phyloP scores from a whole-genome alignment of 2,113 vertebrate genomes.

The Zonotrichia leucophrys region DNA sequence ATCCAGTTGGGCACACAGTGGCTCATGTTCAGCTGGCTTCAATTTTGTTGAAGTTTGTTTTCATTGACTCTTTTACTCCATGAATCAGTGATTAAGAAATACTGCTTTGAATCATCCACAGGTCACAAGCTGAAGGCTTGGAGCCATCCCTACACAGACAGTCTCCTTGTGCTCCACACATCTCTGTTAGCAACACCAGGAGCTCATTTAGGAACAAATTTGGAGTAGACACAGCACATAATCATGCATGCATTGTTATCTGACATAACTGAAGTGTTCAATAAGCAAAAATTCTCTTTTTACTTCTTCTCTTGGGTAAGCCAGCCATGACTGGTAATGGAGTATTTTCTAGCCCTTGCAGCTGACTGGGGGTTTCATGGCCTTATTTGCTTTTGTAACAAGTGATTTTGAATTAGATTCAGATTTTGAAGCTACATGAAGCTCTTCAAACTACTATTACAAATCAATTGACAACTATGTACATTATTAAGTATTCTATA shows the following conservation, averaged over 20 bases:
- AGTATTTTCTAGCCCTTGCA: neutral
- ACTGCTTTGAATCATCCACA: neutral
- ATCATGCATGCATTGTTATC: neutral
- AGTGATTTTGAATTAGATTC: neutral
- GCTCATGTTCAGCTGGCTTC: neutral
- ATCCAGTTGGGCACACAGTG: neutral
- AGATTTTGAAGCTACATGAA: neutral
- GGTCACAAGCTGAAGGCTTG: neutral
- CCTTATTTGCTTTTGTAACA: neutral
- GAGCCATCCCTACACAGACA: neutral
- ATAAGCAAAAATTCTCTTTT: neutral
- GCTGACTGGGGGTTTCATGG: neutral
- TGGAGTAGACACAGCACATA: neutral
- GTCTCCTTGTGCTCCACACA: neutral
- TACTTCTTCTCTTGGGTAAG: neutral
- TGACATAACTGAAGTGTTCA: neutral
- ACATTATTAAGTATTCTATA: neutral
- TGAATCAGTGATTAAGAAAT: neutral
- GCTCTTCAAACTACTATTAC: neutral
- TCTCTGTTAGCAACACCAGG: neutral
- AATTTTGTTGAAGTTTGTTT: neutral
- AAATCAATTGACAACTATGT: neutral
- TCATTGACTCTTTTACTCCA: neutral
- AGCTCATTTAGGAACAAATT: neutral
- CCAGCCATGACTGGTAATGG: neutral